phyloP scores from a whole-genome alignment of 2,888 invertebrate genomes.

The Spicauda simplicius region DNA sequence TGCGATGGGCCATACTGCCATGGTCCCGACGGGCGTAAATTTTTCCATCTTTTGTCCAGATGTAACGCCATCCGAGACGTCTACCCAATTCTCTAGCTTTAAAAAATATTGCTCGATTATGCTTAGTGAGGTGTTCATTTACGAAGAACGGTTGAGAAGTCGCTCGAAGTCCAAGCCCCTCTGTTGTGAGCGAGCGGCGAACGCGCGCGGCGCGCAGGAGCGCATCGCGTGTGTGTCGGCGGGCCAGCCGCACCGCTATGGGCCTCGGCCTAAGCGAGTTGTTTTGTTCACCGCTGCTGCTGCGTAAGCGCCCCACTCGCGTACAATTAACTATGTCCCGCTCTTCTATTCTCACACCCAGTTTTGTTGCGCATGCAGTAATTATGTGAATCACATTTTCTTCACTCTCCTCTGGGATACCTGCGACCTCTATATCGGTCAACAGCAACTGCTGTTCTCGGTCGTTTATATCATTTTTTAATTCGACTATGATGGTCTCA shows the following conservation, averaged over 20 bases:
- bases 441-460: conserved; percentile 36
- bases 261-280: neutral
- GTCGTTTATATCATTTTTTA: conserved; percentile 34
- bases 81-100: no score
- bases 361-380: conserved; percentile 28
- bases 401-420: conserved; percentile 31
- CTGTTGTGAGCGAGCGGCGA: neutral
- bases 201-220: neutral
- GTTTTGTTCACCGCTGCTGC: no score
- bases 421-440: conserved; percentile 38
- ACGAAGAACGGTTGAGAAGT: no score
- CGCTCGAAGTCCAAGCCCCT: no score
- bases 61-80: neutral
- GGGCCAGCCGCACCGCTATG: no score
- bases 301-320: neutral
- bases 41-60: conserved; percentile 14
- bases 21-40: conserved; percentile 11
- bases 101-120: no score
- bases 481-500: neutral
- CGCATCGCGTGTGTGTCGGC: no score
- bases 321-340: no score
- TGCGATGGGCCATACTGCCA: neutral
- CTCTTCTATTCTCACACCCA: conserved; percentile 35
- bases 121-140: neutral
- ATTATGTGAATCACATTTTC: conserved; percentile 35